Evolutionary conservation across 2,113 vertebrate species (phyloP).

Genomic region (Hydrochoerus hydrochaeris): DNA sequence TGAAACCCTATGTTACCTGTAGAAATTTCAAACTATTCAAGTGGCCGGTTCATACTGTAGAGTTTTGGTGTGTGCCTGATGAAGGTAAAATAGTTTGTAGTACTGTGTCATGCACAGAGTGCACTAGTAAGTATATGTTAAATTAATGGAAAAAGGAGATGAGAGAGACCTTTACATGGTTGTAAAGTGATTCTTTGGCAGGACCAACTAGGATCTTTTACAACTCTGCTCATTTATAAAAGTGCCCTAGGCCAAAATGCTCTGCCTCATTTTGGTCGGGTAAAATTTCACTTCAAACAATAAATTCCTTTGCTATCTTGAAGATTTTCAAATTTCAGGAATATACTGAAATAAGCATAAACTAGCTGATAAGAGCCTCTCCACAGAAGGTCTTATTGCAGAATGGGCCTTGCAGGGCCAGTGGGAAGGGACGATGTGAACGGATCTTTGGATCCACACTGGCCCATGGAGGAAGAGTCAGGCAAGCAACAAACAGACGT

Average conservation of each 20-base stretch:
- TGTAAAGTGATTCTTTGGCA: neutral
- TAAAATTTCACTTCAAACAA: conserved; percentile 33
- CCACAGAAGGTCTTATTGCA: neutral
- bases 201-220: neutral
- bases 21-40: neutral
- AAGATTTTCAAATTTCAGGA: conserved; percentile 36
- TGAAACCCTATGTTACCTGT: neutral
- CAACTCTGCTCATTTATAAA: neutral
- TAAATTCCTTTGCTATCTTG: neutral
- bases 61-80: neutral
- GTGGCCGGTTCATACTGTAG: neutral
- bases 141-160: neutral
- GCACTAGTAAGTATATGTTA: neutral
- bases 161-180: neutral
- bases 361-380: neutral
- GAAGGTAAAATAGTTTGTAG: neutral
- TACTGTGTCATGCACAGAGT: neutral
- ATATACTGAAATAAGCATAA: neutral
- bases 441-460: neutral
- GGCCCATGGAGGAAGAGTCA: neutral
- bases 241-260: neutral
- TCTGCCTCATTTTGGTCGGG: neutral
- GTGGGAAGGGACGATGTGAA: neutral
- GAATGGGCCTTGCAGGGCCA: neutral
- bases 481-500: neutral